These are phyloP conservation scores for Piliocolobus tephrosceles DNA, from an alignment of 2,113 vertebrate species.

Conservation along the genomic window DNA sequence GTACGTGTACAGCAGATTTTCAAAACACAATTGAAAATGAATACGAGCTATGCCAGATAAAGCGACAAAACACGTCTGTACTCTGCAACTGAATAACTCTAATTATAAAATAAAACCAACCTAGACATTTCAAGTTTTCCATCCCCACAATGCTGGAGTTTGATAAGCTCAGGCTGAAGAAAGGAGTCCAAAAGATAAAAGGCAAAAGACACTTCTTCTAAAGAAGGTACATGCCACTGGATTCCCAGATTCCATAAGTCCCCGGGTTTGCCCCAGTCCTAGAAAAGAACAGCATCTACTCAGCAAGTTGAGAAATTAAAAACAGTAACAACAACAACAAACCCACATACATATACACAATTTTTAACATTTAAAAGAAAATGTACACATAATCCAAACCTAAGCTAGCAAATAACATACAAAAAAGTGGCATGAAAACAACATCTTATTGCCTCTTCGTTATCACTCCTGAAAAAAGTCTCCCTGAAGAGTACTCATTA, in stretches of 20 bases:
- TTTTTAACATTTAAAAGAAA: not conserved
- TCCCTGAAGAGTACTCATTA: not conserved
- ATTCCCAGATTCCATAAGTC: conserved; percentile 96
- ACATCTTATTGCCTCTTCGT: not conserved
- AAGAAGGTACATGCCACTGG: conserved; percentile 95
- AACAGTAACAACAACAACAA: not conserved
- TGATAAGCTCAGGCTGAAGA: conserved; percentile 94
- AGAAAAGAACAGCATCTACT: conserved; percentile 44
- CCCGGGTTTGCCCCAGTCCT: conserved; percentile 99
- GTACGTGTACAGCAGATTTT: not conserved
- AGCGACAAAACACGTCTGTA: not conserved
- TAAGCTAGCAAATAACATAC: not conserved
- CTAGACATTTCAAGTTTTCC: conserved; percentile 95
- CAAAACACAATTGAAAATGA: conserved; percentile 7
- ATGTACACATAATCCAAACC: not conserved
- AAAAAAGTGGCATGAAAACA: not conserved
- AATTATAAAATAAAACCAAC: conserved; percentile 78
- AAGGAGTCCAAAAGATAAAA: conserved; percentile 94
- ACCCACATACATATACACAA: not conserved
- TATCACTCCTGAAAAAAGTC: not conserved
- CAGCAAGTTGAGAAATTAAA: not conserved
- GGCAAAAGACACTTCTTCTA: conserved; percentile 91
- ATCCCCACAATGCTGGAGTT: conserved; percentile 88
- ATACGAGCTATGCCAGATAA: not conserved
- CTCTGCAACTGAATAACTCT: not conserved